Evolutionary conservation across 2,113 vertebrate genomes (phyloP).

Genomic region (Recurvirostra avosetta): DNA sequence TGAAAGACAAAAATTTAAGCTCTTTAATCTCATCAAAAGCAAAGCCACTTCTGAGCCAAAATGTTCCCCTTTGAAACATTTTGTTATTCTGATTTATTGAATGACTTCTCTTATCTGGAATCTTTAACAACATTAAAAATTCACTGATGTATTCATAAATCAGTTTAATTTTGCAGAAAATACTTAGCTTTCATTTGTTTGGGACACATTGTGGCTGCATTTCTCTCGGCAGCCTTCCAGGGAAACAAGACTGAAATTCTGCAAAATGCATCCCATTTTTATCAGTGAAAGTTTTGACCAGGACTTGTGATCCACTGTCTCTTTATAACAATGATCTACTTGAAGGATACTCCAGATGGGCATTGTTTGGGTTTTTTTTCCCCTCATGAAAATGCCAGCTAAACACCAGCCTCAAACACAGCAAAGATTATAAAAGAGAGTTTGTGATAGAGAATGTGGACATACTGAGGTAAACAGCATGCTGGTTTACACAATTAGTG

Average conservation of each 20-base stretch:
- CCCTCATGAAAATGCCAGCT: background rate
- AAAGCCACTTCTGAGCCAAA: background rate
- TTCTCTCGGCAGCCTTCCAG: background rate
- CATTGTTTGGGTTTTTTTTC: background rate
- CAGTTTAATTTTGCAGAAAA: background rate
- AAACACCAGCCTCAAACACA: background rate
- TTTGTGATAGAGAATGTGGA: background rate
- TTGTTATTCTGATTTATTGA: background rate
- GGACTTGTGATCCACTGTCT: background rate
- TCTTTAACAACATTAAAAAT: background rate
- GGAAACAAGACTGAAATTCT: background rate
- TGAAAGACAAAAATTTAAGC: constrained; percentile 21
- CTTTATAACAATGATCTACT: background rate
- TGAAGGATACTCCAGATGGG: background rate
- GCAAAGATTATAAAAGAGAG: background rate
- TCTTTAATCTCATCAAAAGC: constrained; percentile 21
- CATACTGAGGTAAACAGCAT: background rate
- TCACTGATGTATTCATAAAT: background rate
- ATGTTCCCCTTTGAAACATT: background rate
- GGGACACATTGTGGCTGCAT: background rate
- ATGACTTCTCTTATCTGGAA: background rate
- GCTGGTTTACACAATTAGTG: background rate
- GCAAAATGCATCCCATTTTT: background rate
- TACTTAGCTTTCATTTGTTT: background rate
- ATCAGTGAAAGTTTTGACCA: background rate